A percentile compares a stretch with the other conserved stretches of the same genome.
Evolutionary conservation across 2,797 vertebrate species (phyloP).

Genomic region (Acropternis orthonyx): DNA sequence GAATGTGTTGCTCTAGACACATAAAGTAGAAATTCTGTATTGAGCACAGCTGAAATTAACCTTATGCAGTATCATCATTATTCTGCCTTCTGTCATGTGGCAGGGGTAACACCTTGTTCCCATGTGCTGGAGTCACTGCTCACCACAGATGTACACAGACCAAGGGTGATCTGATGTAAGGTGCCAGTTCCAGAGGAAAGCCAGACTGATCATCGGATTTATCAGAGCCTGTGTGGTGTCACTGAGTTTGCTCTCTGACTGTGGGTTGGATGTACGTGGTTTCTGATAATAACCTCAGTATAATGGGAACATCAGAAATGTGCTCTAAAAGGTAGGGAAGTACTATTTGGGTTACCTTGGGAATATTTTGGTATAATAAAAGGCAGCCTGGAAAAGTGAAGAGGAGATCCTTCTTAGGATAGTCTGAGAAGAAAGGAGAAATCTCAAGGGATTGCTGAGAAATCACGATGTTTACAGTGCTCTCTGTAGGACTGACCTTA

Average conservation of each 20-base stretch:
- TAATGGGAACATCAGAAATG: background rate
- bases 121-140: background rate
- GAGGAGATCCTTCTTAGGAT: background rate
- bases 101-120: background rate
- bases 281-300: background rate
- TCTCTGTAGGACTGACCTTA: background rate
- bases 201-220: background rate
- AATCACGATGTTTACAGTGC: background rate
- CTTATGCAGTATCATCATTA: background rate
- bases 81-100: constrained; percentile 1
- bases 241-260: background rate
- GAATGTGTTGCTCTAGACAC: fast-evolving
- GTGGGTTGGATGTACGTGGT: background rate
- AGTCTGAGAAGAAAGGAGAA: background rate
- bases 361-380: background rate
- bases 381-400: background rate
- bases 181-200: background rate
- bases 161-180: background rate
- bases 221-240: background rate
- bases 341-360: background rate
- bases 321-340: background rate
- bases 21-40: background rate
- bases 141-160: background rate
- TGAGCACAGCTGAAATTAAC: background rate
- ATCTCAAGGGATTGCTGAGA: background rate